These are phyloP conservation scores for Ameiurus melas DNA, from an alignment of 2,113 vertebrate species.

Conservation along the genomic window DNA sequence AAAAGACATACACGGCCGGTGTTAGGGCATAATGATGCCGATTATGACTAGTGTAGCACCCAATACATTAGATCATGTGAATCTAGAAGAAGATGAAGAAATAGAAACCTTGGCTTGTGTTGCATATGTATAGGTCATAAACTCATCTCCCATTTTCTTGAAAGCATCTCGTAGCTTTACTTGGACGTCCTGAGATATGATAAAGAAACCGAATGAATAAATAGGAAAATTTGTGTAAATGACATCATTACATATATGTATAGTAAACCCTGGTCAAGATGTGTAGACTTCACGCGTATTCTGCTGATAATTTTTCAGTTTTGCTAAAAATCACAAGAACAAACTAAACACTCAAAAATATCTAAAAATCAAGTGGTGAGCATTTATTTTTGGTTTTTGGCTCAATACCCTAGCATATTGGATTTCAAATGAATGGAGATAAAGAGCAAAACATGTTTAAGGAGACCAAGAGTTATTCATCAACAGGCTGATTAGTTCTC, in stretches of 20 bases:
- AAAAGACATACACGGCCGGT: background rate
- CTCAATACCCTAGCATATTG: background rate
- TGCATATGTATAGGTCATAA: conserved; percentile 85
- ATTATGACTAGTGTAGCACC: background rate
- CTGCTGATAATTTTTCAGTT: background rate
- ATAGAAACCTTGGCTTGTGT: conserved; percentile 84
- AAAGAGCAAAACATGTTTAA: background rate
- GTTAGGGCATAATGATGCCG: background rate
- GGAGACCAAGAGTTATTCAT: background rate
- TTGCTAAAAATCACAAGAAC: background rate
- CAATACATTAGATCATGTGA: background rate
- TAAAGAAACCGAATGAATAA: conserved; percentile 16
- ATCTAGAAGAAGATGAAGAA: background rate
- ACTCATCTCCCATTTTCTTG: conserved; percentile 90
- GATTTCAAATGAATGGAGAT: background rate
- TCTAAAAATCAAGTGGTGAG: background rate
- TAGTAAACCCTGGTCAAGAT: background rate
- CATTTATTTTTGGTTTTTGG: background rate
- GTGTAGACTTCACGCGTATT: background rate
- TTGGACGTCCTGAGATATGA: conserved; percentile 85
- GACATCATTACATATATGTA: background rate
- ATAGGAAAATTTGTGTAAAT: background rate
- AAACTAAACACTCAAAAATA: background rate
- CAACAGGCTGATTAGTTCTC: background rate
- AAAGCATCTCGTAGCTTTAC: conserved; percentile 85